Evolutionary conservation across 2,888 invertebrate species (phyloP).

Genomic region (Alviniconcha strummeri): DNA sequence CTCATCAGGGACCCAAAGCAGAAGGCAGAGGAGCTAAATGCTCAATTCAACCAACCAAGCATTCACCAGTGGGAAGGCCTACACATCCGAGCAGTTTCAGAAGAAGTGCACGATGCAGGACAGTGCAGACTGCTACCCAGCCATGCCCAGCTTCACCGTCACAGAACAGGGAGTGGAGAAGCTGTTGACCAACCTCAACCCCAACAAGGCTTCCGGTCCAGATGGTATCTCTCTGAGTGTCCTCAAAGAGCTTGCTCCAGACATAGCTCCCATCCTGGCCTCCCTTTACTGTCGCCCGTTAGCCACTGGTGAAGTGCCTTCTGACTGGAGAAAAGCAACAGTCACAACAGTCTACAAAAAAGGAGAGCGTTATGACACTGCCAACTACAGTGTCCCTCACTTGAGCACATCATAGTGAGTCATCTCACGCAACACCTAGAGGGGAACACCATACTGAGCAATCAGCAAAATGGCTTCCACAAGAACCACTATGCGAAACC

Average conservation of each 20-base stretch:
- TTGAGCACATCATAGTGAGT: background rate
- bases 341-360: constrained; percentile 23
- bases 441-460: background rate
- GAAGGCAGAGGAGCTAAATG: background rate
- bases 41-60: background rate
- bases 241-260: background rate
- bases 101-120: background rate
- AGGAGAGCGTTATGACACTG: background rate
- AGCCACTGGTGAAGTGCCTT: background rate
- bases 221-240: background rate
- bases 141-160: background rate
- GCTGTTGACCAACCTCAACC: background rate
- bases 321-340: constrained; percentile 18
- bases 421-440: background rate
- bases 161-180: background rate
- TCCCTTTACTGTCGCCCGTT: background rate
- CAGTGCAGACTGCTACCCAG: background rate
- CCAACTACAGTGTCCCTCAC: constrained; percentile 11
- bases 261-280: background rate
- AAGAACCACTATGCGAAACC: background rate
- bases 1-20: background rate
- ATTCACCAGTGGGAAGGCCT: background rate
- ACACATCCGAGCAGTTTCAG: background rate
- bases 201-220: background rate
- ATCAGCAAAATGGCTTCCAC: background rate